Evolutionary conservation across 2,113 vertebrate species (phyloP).

Genomic region (Pithys albifrons): DNA sequence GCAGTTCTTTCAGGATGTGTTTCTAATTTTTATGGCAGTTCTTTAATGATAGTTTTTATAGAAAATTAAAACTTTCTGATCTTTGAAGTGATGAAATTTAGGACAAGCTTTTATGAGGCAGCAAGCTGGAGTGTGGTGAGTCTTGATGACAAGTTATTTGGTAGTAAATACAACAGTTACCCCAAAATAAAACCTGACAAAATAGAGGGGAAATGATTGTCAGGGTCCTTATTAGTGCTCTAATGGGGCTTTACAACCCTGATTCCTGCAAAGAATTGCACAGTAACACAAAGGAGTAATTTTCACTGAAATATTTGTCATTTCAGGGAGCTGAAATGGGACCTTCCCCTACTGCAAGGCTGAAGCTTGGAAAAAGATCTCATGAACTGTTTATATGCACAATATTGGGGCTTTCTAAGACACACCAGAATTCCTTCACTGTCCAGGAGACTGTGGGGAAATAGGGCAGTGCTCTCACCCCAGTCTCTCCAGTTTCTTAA

Average conservation of each 20-base stretch:
- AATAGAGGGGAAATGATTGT: background rate
- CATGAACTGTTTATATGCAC: background rate
- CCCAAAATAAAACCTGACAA: background rate
- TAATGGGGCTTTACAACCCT: background rate
- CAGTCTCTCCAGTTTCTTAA: background rate
- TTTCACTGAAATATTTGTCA: background rate
- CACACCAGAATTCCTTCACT: background rate
- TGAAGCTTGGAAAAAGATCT: background rate
- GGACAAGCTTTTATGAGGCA: background rate
- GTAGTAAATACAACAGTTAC: background rate
- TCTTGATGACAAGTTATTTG: background rate
- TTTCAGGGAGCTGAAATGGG: background rate
- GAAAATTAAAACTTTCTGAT: background rate
- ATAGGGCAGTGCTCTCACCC: background rate
- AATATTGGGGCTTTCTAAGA: background rate
- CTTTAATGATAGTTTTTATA: background rate
- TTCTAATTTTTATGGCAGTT: background rate
- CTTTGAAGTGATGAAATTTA: background rate
- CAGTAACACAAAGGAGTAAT: background rate
- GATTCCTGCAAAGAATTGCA: background rate
- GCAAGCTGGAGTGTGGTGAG: background rate
- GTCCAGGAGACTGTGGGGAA: background rate
- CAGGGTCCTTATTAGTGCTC: background rate
- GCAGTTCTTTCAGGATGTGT: background rate
- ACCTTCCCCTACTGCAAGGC: background rate